These are phyloP conservation scores for Heliconius hermathena DNA, from an alignment of 1,140 invertebrate genomes.

Conservation along the genomic window DNA sequence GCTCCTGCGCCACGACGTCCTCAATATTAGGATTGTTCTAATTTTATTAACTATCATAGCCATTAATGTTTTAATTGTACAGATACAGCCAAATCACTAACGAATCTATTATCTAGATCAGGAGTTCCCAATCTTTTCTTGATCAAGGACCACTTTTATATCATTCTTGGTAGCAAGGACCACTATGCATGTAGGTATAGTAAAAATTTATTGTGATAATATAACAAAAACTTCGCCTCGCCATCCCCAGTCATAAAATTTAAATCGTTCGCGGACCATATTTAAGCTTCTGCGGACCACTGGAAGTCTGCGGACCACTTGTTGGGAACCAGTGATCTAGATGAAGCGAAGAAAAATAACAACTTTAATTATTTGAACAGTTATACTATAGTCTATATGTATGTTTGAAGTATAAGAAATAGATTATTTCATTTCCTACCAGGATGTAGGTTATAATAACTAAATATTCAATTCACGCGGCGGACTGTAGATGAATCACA, in stretches of 20 bases:
- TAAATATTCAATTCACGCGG: slow-evolving; percentile 41
- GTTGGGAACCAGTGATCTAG: too few relatives aligned
- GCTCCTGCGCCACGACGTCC: too few relatives aligned
- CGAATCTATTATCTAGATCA: neutral
- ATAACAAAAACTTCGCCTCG: too few relatives aligned
- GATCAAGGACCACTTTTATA: too few relatives aligned
- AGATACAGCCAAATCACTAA: neutral
- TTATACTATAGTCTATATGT: neutral
- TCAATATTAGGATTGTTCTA: neutral
- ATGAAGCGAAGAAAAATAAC: neutral
- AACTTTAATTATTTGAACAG: neutral
- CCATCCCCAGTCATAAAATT: too few relatives aligned
- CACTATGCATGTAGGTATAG: too few relatives aligned
- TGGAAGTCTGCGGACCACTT: too few relatives aligned
- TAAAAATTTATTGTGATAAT: too few relatives aligned
- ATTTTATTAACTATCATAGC: neutral
- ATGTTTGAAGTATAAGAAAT: slow-evolving; percentile 17
- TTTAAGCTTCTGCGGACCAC: too few relatives aligned
- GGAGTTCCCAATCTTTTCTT: too few relatives aligned
- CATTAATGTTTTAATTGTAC: neutral
- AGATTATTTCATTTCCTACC: slow-evolving; percentile 41
- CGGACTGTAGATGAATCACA: slow-evolving; percentile 40
- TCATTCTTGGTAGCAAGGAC: too few relatives aligned
- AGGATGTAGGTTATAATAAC: slow-evolving; percentile 43
- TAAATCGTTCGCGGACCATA: too few relatives aligned